Evolutionary conservation across 2,888 invertebrate species (phyloP).

Genomic region (Hemicrepidius hirtus): DNA sequence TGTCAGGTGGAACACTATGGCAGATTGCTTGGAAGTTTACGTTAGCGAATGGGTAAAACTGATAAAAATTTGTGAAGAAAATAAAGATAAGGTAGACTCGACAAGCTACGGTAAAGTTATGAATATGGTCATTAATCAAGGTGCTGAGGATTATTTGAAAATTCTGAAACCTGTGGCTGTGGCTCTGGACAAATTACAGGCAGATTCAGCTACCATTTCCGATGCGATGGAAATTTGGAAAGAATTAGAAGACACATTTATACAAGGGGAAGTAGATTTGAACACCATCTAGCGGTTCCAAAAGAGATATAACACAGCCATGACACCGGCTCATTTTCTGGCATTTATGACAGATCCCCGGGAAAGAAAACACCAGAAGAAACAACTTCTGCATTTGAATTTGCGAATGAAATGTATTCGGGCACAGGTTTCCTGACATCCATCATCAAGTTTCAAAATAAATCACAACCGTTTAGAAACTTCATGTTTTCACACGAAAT

Average conservation of each 20-base stretch:
- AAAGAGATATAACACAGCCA: not conserved
- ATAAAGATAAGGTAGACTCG: too few species aligned
- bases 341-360: not conserved
- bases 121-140: not conserved
- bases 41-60: too few species aligned
- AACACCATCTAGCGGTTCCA: not conserved
- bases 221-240: not conserved
- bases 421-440: too few species aligned
- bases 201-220: not conserved
- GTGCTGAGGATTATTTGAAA: conserved; percentile 7
- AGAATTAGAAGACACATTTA: not conserved
- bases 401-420: not conserved
- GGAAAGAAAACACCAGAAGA: not conserved
- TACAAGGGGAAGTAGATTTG: not conserved
- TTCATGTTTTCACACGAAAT: not conserved
- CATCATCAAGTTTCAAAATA: not conserved
- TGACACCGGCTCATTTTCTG: not conserved
- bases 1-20: too few species aligned
- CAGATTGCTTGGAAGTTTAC: too few species aligned
- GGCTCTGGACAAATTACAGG: not conserved
- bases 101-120: not conserved
- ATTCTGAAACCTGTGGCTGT: not conserved
- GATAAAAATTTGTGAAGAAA: too few species aligned
- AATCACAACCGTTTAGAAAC: not conserved
- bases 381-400: not conserved